Conservation (phyloP, 2,888 invertebrate species). For the Auanema sp. region DNA sequence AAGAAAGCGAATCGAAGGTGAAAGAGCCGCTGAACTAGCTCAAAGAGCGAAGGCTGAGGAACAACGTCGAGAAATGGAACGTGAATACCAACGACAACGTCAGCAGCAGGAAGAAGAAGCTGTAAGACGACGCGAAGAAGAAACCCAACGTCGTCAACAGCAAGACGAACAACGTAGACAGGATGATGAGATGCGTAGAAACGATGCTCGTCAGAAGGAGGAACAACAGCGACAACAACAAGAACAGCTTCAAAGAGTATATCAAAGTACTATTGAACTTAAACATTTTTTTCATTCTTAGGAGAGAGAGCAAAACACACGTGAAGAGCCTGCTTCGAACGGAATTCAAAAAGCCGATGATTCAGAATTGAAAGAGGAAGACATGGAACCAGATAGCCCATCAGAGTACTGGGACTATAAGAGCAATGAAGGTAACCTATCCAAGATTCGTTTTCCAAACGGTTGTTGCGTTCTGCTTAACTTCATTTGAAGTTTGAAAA, state of each 20-base stretch:
- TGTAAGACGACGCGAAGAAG: no score
- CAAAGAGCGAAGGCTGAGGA: not conserved
- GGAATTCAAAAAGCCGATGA: not conserved
- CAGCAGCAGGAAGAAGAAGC: constrained; percentile 11
- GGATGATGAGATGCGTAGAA: constrained; percentile 12
- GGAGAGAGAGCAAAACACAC: not conserved
- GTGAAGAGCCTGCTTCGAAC: not conserved
- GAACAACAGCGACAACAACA: not conserved
- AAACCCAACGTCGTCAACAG: constrained; percentile 1
- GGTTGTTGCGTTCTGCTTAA: not conserved
- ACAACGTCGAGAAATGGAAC: not conserved
- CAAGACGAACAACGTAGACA: constrained; percentile 8
- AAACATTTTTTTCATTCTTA: no score
- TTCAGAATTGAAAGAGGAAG: constrained; percentile 17
- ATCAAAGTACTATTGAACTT: no score
- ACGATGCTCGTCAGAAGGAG: not conserved
- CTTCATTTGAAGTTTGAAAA: no score
- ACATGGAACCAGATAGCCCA: constrained; percentile 19
- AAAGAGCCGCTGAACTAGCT: not conserved
- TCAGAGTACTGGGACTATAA: constrained; percentile 5
- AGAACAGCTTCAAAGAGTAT: not conserved
- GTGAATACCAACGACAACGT: not conserved
- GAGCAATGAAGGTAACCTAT: not conserved
- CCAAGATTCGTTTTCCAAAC: not conserved
- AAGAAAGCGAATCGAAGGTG: constrained; percentile 9